Percentiles rank a stretch among this genome's conserved stretches.
Evolutionary conservation across 2,888 invertebrate species (phyloP).

Genomic region (Epicampocera succincta): DNA sequence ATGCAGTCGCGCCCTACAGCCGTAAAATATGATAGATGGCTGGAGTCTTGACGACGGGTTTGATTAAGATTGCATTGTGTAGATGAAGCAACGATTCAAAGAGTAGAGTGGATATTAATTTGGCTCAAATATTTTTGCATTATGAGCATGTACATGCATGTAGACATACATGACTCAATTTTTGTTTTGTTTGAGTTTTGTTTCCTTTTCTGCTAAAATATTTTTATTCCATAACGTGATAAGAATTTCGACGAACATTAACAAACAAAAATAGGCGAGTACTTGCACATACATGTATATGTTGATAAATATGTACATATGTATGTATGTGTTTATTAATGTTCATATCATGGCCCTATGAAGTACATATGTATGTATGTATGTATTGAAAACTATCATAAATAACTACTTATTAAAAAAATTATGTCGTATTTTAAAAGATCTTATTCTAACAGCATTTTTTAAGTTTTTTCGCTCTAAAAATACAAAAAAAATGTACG

Average conservation of each 20-base stretch:
- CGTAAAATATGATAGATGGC: constrained; percentile 38
- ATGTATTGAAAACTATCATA: too few species aligned
- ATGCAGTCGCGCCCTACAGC: constrained; percentile 53
- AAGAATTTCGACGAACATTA: constrained; percentile 59
- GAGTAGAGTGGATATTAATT: constrained; percentile 1
- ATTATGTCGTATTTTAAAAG: too few species aligned
- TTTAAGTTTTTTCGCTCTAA: too few species aligned
- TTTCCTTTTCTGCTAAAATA: background rate
- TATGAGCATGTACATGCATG: background rate
- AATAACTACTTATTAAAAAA: too few species aligned
- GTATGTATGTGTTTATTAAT: constrained; percentile 17
- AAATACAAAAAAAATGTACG: constrained; percentile 14
- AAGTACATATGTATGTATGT: too few species aligned
- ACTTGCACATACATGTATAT: background rate
- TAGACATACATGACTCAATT: constrained; percentile 46
- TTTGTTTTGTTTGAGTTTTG: background rate
- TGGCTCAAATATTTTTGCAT: constrained; percentile 46
- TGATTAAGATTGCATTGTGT: constrained; percentile 37
- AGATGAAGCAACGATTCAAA: constrained; percentile 13
- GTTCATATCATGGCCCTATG: background rate
- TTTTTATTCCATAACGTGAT: constrained; percentile 55
- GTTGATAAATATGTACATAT: background rate
- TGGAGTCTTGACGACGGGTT: constrained; percentile 37
- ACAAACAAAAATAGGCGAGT: background rate
- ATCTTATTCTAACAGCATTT: too few species aligned